Conservation (phyloP, 37 sponge, comb jelly and placozoan genomes). For the Tethya wilhelma region DNA sequence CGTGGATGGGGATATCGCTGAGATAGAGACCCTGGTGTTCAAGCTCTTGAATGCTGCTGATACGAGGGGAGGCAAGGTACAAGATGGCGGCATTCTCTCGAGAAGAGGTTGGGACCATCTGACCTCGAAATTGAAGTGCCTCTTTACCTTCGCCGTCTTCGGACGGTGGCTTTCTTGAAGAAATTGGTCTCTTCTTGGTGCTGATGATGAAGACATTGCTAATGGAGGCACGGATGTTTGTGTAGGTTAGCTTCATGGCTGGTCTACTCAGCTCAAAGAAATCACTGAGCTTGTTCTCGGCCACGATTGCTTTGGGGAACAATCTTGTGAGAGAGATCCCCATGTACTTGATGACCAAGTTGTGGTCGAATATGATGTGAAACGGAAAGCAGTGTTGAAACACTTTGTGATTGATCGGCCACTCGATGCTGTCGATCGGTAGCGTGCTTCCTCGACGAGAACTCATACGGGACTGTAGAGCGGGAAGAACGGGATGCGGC, state of each 20-base stretch:
- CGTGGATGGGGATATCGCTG: constrained; percentile 79
- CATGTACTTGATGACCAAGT: constrained; percentile 49
- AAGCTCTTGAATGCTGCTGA: constrained; percentile 54
- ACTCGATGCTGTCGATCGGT: background rate
- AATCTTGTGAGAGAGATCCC: constrained; percentile 69
- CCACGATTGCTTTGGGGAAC: constrained; percentile 32
- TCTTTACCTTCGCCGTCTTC: background rate
- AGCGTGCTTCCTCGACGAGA: constrained; percentile 34
- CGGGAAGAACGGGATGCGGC: constrained; percentile 12
- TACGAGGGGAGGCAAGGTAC: constrained; percentile 74
- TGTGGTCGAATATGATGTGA: constrained; percentile 74
- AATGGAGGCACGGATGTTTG: constrained; percentile 21
- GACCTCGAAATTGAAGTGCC: constrained; percentile 64
- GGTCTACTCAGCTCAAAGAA: constrained; percentile 59
- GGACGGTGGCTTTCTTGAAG: background rate
- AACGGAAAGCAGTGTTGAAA: constrained; percentile 77
- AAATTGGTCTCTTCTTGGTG: background rate
- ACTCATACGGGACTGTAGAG: background rate
- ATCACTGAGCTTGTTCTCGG: constrained; percentile 29
- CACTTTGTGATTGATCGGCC: constrained; percentile 50
- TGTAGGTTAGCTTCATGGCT: constrained; percentile 26
- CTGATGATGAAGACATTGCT: constrained; percentile 54
- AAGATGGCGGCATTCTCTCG: constrained; percentile 17
- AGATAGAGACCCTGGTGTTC: constrained; percentile 63
- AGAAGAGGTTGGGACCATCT: constrained; percentile 60